These are phyloP conservation scores for Gambelia wislizenii DNA, from an alignment of 2,797 vertebrate species.

Conservation along the genomic window DNA sequence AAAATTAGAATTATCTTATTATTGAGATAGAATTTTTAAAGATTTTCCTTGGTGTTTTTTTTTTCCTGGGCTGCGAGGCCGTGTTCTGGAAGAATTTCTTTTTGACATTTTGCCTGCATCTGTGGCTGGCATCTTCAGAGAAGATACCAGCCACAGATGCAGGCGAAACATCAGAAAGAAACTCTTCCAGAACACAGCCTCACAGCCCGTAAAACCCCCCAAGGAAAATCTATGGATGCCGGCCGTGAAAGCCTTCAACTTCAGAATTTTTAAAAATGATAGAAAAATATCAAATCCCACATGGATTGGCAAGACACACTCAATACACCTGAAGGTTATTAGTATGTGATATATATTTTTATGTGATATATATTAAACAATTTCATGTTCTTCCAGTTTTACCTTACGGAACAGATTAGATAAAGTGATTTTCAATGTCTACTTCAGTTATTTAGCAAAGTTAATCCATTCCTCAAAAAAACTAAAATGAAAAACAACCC, in stretches of 20 bases:
- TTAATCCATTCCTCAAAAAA: not conserved
- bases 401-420: not conserved
- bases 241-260: too few relatives aligned
- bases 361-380: constrained; percentile 4
- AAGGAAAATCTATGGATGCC: too few relatives aligned
- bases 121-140: too few relatives aligned
- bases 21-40: constrained; percentile 10
- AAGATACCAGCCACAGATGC: too few relatives aligned
- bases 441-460: not conserved
- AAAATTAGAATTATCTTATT: constrained; percentile 33
- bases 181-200: too few relatives aligned
- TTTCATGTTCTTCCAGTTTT: not conserved
- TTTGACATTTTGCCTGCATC: too few relatives aligned
- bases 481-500: too few relatives aligned
- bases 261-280: constrained; percentile 21
- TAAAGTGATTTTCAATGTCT: not conserved
- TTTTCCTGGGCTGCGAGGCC: too few relatives aligned
- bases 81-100: too few relatives aligned
- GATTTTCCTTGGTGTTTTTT: too few relatives aligned
- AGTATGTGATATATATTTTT: not conserved
- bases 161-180: too few relatives aligned
- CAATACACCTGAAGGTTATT: not conserved
- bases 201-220: too few relatives aligned
- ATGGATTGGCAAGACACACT: rapidly evolving
- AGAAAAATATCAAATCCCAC: constrained; percentile 28